A percentile compares a stretch with the other conserved stretches of the same genome.
These are phyloP conservation scores for Eledone cirrhosa DNA, from an alignment of 2,888 invertebrate species.

Conservation along the genomic window DNA sequence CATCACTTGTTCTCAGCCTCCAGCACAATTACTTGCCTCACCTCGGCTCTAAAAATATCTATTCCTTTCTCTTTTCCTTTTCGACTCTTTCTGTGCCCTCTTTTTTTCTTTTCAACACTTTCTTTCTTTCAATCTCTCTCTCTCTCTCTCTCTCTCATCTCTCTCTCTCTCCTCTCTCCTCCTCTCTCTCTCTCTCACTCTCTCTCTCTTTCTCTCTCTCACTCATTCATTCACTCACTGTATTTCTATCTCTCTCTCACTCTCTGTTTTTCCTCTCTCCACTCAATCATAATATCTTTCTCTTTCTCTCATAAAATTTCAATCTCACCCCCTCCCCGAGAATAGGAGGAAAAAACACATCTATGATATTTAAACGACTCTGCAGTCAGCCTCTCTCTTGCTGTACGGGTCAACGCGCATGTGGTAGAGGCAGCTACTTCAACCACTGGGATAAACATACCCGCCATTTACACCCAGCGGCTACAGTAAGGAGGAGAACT, in stretches of 20 bases:
- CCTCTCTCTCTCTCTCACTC: not conserved
- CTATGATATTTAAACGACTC: no score
- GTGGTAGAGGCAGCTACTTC: slow-evolving; percentile 21
- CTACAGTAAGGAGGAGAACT: not conserved
- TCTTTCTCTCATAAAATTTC: not conserved
- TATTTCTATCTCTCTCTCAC: not conserved
- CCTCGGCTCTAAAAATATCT: not conserved
- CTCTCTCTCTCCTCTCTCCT: no score
- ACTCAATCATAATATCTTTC: not conserved
- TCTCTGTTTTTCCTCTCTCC: not conserved
- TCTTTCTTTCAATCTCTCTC: not conserved
- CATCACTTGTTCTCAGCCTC: not conserved
- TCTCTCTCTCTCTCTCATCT: no score
- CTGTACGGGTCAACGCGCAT: slow-evolving; percentile 21
- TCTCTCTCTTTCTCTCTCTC: no score
- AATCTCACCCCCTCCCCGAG: not conserved
- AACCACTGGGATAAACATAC: slow-evolving; percentile 25
- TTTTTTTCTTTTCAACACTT: not conserved
- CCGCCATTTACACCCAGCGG: slow-evolving; percentile 22
- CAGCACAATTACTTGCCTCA: no score
- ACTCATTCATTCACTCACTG: not conserved
- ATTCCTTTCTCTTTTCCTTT: not conserved
- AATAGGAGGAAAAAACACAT: no score
- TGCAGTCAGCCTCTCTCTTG: not conserved
- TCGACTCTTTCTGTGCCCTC: not conserved